Conservation (phyloP, 2,113 vertebrate genomes). For the Callocephalon fimbriatum region DNA sequence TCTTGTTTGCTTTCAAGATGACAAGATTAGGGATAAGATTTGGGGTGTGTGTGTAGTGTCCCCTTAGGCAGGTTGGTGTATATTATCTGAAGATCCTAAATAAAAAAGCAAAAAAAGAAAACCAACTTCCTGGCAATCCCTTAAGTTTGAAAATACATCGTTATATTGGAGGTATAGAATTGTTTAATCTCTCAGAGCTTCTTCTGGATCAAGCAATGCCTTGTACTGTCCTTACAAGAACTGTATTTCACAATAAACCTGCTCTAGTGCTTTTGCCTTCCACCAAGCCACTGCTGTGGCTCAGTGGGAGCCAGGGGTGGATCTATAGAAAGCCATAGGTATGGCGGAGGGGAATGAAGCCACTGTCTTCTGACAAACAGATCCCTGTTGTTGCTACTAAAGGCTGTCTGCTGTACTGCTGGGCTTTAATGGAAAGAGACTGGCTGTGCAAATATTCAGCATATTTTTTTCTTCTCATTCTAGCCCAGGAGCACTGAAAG, state of each 20-base stretch:
- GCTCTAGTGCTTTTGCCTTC: background rate
- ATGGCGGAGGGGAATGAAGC: background rate
- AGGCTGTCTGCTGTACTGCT: background rate
- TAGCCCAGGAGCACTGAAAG: background rate
- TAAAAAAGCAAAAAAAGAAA: background rate
- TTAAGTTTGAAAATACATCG: background rate
- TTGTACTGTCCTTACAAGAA: background rate
- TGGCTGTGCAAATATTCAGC: background rate
- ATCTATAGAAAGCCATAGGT: background rate
- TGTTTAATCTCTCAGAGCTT: background rate
- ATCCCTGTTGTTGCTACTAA: background rate
- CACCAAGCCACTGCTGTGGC: background rate
- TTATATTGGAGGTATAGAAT: background rate
- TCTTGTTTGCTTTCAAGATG: background rate
- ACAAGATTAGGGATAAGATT: background rate
- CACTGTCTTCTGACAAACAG: background rate
- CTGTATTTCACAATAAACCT: background rate
- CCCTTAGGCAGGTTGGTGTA: background rate
- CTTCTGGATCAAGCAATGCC: background rate
- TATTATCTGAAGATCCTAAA: background rate
- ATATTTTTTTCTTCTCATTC: background rate
- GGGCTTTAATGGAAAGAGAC: background rate
- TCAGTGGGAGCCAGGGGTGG: background rate
- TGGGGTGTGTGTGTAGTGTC: fast-evolving
- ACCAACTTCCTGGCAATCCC: background rate